phyloP scores from a whole-genome alignment of 2,888 invertebrate genomes.

The Phrixothrix hirtus region DNA sequence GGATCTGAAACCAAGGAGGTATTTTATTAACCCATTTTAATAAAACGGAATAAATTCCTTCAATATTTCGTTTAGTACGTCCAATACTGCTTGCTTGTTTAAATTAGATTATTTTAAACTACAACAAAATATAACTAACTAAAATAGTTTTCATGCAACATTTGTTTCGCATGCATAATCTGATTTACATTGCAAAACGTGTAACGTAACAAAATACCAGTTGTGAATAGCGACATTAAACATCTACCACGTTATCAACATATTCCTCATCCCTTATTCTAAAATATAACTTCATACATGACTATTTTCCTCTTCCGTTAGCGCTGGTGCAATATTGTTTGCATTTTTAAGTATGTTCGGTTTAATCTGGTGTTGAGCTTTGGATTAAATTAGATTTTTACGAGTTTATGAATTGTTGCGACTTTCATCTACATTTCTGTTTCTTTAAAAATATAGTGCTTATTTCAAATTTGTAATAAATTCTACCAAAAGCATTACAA shows the following conservation, averaged over 20 bases:
- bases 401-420: too few species aligned
- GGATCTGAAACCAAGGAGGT: background rate
- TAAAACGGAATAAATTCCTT: too few species aligned
- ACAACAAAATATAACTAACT: too few species aligned
- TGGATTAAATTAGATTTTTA: constrained; percentile 16
- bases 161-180: constrained; percentile 4
- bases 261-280: constrained; percentile 11
- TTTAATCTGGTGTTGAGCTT: constrained; percentile 11
- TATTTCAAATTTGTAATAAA: too few species aligned
- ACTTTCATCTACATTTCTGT: too few species aligned
- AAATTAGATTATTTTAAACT: too few species aligned
- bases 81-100: too few species aligned
- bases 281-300: constrained; percentile 8
- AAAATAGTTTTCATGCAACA: too few species aligned
- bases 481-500: too few species aligned
- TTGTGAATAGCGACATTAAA: constrained; percentile 10
- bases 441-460: too few species aligned
- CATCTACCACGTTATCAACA: constrained; percentile 12
- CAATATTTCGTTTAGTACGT: constrained; percentile 6
- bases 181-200: constrained; percentile 17
- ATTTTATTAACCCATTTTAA: background rate
- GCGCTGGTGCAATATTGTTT: constrained; percentile 12
- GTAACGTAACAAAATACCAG: constrained; percentile 9
- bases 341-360: constrained; percentile 8
- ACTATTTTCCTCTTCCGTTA: constrained; percentile 5